Conservation (phyloP, 2,113 vertebrate species). For the Rhombomys opimus region DNA sequence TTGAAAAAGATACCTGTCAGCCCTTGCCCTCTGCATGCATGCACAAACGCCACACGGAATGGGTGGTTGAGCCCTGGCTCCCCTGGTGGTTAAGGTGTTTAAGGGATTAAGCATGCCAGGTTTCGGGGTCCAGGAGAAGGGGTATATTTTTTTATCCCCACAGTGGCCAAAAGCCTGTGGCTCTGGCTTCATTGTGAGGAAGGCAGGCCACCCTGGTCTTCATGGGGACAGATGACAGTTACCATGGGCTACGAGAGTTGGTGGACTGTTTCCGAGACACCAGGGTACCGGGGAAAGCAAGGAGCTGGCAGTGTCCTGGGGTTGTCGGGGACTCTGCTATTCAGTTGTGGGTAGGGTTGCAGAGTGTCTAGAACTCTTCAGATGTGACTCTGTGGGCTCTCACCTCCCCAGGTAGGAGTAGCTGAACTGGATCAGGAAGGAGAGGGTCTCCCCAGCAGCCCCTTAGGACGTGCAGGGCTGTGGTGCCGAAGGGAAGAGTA, state of each 20-base stretch:
- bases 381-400: neutral
- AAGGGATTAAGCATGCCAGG: fast-evolving
- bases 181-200: neutral
- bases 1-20: neutral
- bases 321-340: neutral
- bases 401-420: neutral
- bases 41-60: neutral
- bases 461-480: neutral
- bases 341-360: neutral
- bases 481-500: fast-evolving
- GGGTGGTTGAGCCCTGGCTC: neutral
- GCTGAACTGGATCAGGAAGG: fast-evolving
- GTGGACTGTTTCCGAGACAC: fast-evolving
- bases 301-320: fast-evolving
- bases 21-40: neutral
- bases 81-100: neutral
- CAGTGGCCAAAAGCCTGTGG: neutral
- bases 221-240: neutral
- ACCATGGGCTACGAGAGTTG: neutral
- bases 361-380: neutral
- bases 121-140: neutral
- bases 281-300: neutral
- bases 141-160: neutral
- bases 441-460: neutral
- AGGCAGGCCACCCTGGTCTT: neutral